phyloP scores from a whole-genome alignment of 2,797 vertebrate genomes.

The Leucoraja ocellata region DNA sequence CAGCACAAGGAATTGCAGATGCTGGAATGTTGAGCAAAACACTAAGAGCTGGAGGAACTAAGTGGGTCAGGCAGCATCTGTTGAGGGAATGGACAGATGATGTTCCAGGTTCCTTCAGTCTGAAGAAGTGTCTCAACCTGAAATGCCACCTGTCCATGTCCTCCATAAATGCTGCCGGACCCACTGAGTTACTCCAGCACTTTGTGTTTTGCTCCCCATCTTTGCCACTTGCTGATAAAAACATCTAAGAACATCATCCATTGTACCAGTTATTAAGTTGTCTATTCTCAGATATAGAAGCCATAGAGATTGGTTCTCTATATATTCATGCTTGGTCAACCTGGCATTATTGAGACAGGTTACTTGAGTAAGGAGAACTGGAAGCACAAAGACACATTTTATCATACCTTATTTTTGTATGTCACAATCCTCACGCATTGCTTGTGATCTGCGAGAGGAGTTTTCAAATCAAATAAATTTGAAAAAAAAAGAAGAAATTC shows the following conservation, averaged over 20 bases:
- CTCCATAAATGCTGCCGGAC: too few relatives aligned
- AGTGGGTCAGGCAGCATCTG: too few relatives aligned
- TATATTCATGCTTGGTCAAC: background rate
- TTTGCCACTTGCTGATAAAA: background rate
- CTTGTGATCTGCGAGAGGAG: background rate
- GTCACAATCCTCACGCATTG: background rate
- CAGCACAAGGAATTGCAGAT: too few relatives aligned
- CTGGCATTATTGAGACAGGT: background rate
- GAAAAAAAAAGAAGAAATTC: background rate
- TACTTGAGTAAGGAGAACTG: background rate
- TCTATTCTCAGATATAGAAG: background rate
- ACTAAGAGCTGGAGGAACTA: too few relatives aligned
- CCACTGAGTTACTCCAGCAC: too few relatives aligned
- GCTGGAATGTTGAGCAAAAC: too few relatives aligned
- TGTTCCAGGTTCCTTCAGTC: too few relatives aligned
- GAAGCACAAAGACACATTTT: background rate
- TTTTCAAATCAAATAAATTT: background rate
- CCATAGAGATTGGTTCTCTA: background rate
- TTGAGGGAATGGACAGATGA: too few relatives aligned
- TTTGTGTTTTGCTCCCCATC: background rate
- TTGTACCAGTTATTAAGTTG: background rate
- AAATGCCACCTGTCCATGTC: too few relatives aligned
- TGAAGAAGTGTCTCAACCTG: too few relatives aligned
- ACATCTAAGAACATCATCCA: background rate
- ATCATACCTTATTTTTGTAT: background rate